A percentile compares a stretch with the other conserved stretches of the same genome.
These are phyloP conservation scores for Lycophotia porphyrea DNA, from an alignment of 2,888 invertebrate species.

Conservation along the genomic window DNA sequence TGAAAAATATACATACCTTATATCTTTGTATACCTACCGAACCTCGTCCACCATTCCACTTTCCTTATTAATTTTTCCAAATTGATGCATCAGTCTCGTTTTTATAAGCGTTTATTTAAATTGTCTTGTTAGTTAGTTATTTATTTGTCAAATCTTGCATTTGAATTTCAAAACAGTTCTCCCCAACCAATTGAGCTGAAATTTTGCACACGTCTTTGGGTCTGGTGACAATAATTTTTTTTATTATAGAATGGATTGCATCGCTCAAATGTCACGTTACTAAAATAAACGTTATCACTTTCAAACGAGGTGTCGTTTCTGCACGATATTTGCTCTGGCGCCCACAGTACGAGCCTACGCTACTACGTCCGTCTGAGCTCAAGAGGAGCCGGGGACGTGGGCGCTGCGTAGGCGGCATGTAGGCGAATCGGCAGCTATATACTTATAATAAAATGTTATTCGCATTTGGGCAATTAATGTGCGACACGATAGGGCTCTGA, in stretches of 20 bases:
- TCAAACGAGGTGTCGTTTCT: conserved; percentile 49
- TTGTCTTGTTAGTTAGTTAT: no score
- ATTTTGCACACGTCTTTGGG: no score
- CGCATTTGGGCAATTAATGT: conserved; percentile 83
- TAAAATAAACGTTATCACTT: background rate
- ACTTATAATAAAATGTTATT: conserved; percentile 74
- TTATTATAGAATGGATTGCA: background rate
- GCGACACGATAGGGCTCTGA: conserved; percentile 71
- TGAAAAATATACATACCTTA: background rate
- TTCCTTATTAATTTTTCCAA: background rate
- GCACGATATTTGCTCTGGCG: conserved; percentile 49
- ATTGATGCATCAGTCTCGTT: background rate
- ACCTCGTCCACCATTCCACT: background rate
- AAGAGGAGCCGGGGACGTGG: conserved; percentile 71
- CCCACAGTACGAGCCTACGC: conserved; percentile 75
- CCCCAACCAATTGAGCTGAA: no score
- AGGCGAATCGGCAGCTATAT: conserved; percentile 80
- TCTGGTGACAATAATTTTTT: no score
- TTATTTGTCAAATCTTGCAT: no score
- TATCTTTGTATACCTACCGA: background rate
- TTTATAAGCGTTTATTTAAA: no score
- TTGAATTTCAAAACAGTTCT: no score
- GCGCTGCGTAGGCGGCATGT: conserved; percentile 69
- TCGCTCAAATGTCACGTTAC: background rate
- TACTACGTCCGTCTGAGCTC: conserved; percentile 75